Evolutionary conservation across 2,888 invertebrate species (phyloP), one percentile per base, ranked within the genome.

Genomic region (Aporophyla nigra): DNA sequence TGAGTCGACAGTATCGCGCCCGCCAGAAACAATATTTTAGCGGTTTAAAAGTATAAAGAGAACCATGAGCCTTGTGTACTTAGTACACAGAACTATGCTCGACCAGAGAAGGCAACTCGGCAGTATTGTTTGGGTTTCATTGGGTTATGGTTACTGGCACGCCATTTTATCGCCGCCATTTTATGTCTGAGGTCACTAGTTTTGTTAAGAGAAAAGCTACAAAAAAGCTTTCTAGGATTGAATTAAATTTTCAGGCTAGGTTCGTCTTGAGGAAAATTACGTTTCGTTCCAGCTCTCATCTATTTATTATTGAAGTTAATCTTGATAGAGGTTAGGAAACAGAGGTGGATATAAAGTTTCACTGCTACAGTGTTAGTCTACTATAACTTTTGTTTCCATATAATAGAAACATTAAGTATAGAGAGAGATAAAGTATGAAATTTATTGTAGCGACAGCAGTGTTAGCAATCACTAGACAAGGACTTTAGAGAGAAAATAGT

Each of bases 21-120:
- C 89, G 91, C 94, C 95, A 93, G 94, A 92, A 93, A 95, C 95
- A 95, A 95, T 95, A 95, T 95, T 95, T 95, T 94, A 94, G 91
- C 92, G 93, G 93, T 93, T 93, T 95, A 94, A 95, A 95, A 94
- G 93, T 94, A 93, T 94, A 93, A 94, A 93, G 91, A 88, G 91
- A 90, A 91, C 91, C 90, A 90, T 88, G 90, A 90, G 84, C 88
- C 82, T 84, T 84, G 81, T 82, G 83, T 85, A 86, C 80, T 46
- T 66, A 74, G 78, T 86, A 80, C 78, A 80, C 66, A 83, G 84
- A 86, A 74, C 75, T 75, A 87, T 74, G 61, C 65, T 56, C 74
- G 63, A 85, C 51, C 72, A 82, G 84, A 85, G 87, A 82, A 78
- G 84, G 72, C 78, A 72, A 85, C 87, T 84, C 83, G 78, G 63